Conservation (phyloP, 1,140 invertebrate species). For the Aphelenchoides besseyi region DNA sequence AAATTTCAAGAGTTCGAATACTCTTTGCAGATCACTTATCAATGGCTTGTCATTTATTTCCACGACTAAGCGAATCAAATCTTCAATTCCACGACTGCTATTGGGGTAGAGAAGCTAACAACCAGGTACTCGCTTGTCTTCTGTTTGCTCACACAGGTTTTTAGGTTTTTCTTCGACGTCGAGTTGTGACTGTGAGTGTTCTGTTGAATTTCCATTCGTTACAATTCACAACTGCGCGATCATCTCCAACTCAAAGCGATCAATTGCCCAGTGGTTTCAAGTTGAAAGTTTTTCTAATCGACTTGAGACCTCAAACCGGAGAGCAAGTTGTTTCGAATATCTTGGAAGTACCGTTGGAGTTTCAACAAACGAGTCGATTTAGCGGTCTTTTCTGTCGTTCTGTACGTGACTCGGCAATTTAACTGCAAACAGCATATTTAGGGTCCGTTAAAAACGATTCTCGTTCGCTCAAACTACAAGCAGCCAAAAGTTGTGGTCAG, state of each 20-base stretch:
- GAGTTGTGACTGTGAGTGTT: not conserved
- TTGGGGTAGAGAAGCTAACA: conserved; percentile 29
- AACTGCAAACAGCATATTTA: not conserved
- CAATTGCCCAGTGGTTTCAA: not conserved
- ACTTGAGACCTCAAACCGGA: not conserved
- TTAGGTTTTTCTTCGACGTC: not conserved
- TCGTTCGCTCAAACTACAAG: conserved; percentile 38
- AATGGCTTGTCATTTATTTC: conserved; percentile 39
- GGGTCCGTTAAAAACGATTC: conserved; percentile 19
- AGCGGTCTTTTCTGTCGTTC: not conserved
- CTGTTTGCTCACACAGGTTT: not conserved
- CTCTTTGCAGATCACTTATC: conserved; percentile 32
- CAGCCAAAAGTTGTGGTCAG: conserved; percentile 31
- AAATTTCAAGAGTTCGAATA: not conserved
- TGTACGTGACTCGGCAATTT: not conserved
- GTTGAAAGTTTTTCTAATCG: not conserved
- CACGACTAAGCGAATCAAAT: conserved; percentile 41
- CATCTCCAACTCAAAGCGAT: not conserved
- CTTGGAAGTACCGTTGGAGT: not conserved
- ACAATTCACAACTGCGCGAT: not conserved
- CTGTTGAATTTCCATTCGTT: not conserved
- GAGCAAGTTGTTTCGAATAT: conserved; percentile 9
- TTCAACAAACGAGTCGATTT: conserved; percentile 10
- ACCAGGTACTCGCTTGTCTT: not conserved
- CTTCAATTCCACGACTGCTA: conserved; percentile 45